Base-by-base conservation (phyloP, 2,888 invertebrate species). In the Crossocerus cetratus region DNA sequence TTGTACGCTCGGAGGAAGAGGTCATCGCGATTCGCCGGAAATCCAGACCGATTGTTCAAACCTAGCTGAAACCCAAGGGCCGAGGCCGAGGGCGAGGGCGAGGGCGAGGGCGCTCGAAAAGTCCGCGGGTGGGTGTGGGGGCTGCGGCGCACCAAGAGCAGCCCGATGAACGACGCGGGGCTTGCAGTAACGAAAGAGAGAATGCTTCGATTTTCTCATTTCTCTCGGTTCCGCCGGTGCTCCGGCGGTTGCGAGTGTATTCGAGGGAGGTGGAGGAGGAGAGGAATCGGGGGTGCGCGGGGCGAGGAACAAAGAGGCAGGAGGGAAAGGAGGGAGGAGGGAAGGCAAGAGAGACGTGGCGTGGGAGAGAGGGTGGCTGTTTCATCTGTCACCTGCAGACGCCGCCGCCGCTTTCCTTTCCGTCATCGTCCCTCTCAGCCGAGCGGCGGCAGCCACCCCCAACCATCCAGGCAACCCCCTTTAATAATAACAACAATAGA, bases 331-430 rank as follows among this genome's bases (percentile, higher is more conserved):
- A 61, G 5, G 61, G 22, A 63, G 72, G 63, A 79, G 70, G 80
- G 73, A 74, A 60, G 70, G 70, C 72, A 53, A 63, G 72, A 77
- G 65, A 73, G 76, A 49, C n/a, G 49, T 49, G 74, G 76, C 63
- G 74, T 60, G 78, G 76, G 80, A 68, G 79, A 75, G 84, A 82
- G 83, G 83, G 80, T 81, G 80, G 86, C 87, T 86, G 89, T 90
- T 90, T 90, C 90, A 90, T 90, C 89, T 90, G 90, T 90, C 90
- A 90, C 90, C 89, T 89, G 89, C 90, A 90, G 90, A 90, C 90
- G 89, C 89, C 88, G 89, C 49, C 32, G 49, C 49, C 49, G 49
- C 89, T 88, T 89, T 90, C 88, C 90, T 90, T 90, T 90, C 89
- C 89, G 89, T 90, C 89, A 90, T 89, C 90, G 85, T 87, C 85